These are phyloP conservation scores for Hozukius guyotensis DNA, from an alignment of 2,797 vertebrate genomes.

Conservation along the genomic window DNA sequence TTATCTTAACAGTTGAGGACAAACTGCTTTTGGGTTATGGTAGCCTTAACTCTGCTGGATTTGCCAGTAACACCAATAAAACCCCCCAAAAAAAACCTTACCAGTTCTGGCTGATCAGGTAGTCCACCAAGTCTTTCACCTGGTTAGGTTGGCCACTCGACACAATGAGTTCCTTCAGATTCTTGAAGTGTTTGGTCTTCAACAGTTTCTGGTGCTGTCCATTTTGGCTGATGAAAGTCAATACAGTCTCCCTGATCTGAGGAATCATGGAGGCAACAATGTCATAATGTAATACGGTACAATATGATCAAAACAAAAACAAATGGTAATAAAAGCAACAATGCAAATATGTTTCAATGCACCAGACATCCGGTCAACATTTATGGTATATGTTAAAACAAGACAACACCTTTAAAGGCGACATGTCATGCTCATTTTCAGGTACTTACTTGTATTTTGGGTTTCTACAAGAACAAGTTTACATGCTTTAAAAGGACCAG, in stretches of 20 bases:
- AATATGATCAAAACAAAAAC: background rate
- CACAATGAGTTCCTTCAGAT: conserved; percentile 83
- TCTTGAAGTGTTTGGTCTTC: conserved; percentile 85
- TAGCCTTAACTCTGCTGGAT: too few species aligned
- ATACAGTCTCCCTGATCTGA: conserved; percentile 87
- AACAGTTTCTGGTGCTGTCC: conserved; percentile 84
- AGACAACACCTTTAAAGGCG: background rate
- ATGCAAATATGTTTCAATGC: background rate
- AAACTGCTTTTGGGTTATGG: too few species aligned
- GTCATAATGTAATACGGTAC: background rate
- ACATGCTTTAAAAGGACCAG: too few species aligned
- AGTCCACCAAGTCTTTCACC: conserved; percentile 83
- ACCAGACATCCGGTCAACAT: background rate
- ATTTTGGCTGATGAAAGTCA: conserved; percentile 83
- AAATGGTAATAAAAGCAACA: background rate
- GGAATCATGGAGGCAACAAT: background rate
- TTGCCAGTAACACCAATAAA: background rate
- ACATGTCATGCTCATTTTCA: too few species aligned
- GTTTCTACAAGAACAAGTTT: too few species aligned
- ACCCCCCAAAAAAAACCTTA: conserved; percentile 43
- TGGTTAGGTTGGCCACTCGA: conserved; percentile 64
- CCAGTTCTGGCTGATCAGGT: conserved; percentile 86
- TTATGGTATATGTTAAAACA: background rate
- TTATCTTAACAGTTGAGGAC: background rate
- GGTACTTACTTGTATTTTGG: too few species aligned